These are phyloP conservation scores for Etheostoma cragini DNA, from an alignment of 2,113 vertebrate genomes.

Conservation along the genomic window DNA sequence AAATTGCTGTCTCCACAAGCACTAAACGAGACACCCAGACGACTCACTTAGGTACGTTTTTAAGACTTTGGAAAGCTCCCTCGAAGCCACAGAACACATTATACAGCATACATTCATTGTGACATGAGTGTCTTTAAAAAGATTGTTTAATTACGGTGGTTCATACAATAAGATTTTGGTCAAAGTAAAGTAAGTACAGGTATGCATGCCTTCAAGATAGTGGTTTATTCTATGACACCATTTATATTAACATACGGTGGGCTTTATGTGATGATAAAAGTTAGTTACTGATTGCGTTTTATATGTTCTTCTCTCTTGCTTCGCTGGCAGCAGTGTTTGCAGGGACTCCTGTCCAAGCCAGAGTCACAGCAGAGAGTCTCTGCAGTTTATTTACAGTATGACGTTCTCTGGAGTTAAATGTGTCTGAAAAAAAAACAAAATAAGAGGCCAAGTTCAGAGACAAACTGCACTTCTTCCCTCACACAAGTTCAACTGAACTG, in stretches of 20 bases:
- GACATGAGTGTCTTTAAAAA: not conserved
- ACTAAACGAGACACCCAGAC: not conserved
- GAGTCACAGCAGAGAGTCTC: conserved; percentile 3
- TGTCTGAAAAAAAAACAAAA: not conserved
- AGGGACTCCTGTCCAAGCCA: not conserved
- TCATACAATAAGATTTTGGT: too few species aligned
- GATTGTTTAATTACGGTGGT: not conserved
- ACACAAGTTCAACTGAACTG: conserved; percentile 1
- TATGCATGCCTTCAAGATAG: not conserved
- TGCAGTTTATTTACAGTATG: conserved; percentile 15
- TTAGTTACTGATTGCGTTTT: not conserved
- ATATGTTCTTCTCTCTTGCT: not conserved
- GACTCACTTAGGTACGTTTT: not conserved
- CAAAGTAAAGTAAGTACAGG: not conserved
- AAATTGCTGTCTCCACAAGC: not conserved
- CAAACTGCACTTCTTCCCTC: conserved; percentile 27
- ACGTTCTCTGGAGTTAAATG: not conserved
- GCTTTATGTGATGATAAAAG: not conserved
- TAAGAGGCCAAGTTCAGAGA: conserved; percentile 1
- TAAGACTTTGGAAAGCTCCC: not conserved
- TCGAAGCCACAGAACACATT: not conserved
- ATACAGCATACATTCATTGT: not conserved
- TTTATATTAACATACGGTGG: not conserved
- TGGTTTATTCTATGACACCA: not conserved
- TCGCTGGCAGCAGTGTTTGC: conserved; percentile 15